Evolutionary conservation across 2,113 vertebrate species (phyloP).

Genomic region (Osmerus eperlanus): DNA sequence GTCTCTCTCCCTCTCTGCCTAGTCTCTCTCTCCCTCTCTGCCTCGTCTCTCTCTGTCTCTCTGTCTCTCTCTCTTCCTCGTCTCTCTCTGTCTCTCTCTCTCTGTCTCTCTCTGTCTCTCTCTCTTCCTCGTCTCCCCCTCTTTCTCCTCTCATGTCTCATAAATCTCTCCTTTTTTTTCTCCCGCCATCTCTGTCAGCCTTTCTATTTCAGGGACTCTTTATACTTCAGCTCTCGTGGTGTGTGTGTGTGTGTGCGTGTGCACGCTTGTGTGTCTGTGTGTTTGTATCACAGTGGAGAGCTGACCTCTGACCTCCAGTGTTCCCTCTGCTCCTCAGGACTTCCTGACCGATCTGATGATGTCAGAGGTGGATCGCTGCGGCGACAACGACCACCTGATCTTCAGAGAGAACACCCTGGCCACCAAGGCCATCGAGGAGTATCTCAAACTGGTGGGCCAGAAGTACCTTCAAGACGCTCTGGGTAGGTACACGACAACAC

Average conservation of each 20-base stretch:
- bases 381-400: constrained; percentile 97
- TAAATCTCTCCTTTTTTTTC: not conserved
- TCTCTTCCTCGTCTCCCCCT: not conserved
- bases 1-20: not conserved
- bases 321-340: constrained; percentile 74
- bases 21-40: not conserved
- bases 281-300: no score
- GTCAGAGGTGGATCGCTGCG: constrained; percentile 98
- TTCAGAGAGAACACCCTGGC: constrained; percentile 96
- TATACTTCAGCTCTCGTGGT: no score
- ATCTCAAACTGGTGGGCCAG: constrained; percentile 97
- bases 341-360: constrained; percentile 98
- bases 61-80: not conserved
- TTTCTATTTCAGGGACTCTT: not conserved
- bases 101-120: not conserved
- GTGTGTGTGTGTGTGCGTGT: no score
- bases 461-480: constrained; percentile 97
- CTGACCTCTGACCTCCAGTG: not conserved
- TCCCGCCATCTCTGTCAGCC: not conserved
- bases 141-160: not conserved
- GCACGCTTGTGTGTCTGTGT: no score
- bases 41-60: not conserved
- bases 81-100: no score
- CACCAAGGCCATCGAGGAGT: constrained; percentile 96
- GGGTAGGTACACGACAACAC: constrained; percentile 71